phyloP scores from a whole-genome alignment of 1,140 invertebrate genomes.

The Aphelinus certus region DNA sequence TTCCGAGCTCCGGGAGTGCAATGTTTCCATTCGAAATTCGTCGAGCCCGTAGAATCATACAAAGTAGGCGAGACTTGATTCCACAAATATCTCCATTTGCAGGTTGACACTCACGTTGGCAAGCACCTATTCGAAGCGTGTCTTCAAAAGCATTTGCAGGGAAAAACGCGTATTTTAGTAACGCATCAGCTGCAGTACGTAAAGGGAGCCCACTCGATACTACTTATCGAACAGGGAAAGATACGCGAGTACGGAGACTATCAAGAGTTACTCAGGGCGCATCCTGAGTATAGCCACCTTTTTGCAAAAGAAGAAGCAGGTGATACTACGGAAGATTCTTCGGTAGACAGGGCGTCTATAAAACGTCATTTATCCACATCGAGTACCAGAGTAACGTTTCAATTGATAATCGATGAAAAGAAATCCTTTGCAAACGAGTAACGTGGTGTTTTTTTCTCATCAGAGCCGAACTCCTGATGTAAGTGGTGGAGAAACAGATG shows the following conservation, averaged over 20 bases:
- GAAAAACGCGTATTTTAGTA: constrained; percentile 77
- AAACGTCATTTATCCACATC: constrained; percentile 56
- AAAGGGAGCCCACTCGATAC: constrained; percentile 79
- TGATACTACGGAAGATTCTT: constrained; percentile 56
- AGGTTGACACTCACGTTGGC: constrained; percentile 77
- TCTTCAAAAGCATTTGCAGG: constrained; percentile 64
- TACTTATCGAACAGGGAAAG: constrained; percentile 80
- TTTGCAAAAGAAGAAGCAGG: constrained; percentile 53
- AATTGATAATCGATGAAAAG: neutral
- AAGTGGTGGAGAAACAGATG: constrained; percentile 54
- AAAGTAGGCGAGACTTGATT: too few species aligned
- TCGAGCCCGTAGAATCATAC: too few species aligned
- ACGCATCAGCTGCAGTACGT: constrained; percentile 92
- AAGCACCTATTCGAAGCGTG: constrained; percentile 78
- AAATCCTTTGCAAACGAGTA: too few species aligned
- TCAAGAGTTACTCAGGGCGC: constrained; percentile 66
- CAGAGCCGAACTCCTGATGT: constrained; percentile 58
- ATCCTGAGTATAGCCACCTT: constrained; percentile 56
- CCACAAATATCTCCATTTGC: neutral
- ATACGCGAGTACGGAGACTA: constrained; percentile 62
- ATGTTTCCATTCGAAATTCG: too few species aligned
- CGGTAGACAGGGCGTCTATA: constrained; percentile 47
- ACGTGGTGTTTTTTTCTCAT: neutral
- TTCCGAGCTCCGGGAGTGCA: too few species aligned
- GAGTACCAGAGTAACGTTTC: constrained; percentile 55